These are phyloP conservation scores for Uromys caudimaculatus DNA, from an alignment of 2,797 vertebrate genomes.

Conservation along the genomic window DNA sequence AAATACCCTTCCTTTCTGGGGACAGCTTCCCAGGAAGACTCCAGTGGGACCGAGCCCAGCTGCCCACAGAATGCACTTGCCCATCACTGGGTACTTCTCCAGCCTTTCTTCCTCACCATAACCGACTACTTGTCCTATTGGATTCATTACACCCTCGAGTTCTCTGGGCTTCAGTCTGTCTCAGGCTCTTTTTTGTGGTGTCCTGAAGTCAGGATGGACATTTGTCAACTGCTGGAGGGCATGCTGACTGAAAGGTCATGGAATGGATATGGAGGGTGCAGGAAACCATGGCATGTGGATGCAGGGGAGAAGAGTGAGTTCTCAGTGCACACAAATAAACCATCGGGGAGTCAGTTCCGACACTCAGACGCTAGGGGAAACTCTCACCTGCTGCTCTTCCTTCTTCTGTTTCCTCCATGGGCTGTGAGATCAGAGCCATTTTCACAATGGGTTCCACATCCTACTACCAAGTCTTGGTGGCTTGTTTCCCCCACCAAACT, in stretches of 20 bases:
- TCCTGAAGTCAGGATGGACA: background rate
- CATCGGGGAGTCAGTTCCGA: background rate
- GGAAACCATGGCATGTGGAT: background rate
- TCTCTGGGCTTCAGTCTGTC: background rate
- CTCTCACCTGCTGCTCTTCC: background rate
- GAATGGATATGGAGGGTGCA: background rate
- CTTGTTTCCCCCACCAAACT: background rate
- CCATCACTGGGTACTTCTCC: rapidly evolving
- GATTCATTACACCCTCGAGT: background rate
- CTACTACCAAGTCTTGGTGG: background rate
- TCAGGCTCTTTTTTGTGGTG: background rate
- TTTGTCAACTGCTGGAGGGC: rapidly evolving
- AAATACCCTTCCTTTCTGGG: background rate
- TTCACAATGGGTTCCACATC: background rate
- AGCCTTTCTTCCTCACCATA: too few species aligned
- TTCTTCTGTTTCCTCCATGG: background rate
- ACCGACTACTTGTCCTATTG: rapidly evolving
- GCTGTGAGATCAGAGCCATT: background rate
- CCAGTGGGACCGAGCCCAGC: background rate
- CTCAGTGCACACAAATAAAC: background rate
- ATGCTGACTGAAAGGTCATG: background rate
- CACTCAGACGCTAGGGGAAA: background rate
- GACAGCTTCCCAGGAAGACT: background rate
- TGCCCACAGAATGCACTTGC: background rate
- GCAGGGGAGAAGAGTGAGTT: background rate